Base-by-base conservation (phyloP, 2,797 vertebrate genomes). In the Hyperoplus immaculatus region DNA sequence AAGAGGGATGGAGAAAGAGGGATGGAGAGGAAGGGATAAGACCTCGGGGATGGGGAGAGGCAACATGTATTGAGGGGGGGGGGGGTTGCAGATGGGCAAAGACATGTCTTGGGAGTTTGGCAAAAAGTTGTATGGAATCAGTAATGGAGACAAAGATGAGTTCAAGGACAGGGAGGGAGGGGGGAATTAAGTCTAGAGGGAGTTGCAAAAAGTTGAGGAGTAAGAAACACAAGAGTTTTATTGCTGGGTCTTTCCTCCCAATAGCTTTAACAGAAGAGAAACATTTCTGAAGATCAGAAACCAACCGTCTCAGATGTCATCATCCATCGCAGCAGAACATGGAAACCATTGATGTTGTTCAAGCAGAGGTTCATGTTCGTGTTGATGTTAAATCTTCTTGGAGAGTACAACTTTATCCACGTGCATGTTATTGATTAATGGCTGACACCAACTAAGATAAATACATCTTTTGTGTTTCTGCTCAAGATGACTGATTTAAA, bases 41-140 rank as follows among this genome's bases (percentile, higher is more conserved):
- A 88, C 68, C 77, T 81, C 82, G 71, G 83, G 82, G 79, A 86
- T 74, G 77, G 80, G 81, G 80, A 87, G 81, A 87, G 84, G 78
- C 80, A 76, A 68, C 21, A 62, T 65, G 77, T 56, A 71, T 81
- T 66, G 47, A 63, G 81, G 64, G 78, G 66, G 82, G 64, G 78
- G 78, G 1, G 78, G 78, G 72, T 50, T 62, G 62, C 59, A 83
- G 71, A 82, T 62, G 65, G 75, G 72, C 78, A 85, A 82, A 68
- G 47, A 69, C 50, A 77, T 55, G 77, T 56, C 69, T 51, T 69
- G 68, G 85, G 75, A 84, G 66, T 86, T 75, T 18, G n/a, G 72
- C 45, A 83, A 80, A 88, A 69, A 41, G 62, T 61, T 73, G 54
- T 16, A 51, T 73, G 50, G 69, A 57, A 54, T 73, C 65, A 78